Percentiles rank a stretch among this genome's conserved stretches.
These are phyloP conservation scores for Gouania willdenowi DNA, from an alignment of 2,797 vertebrate genomes.

Conservation along the genomic window DNA sequence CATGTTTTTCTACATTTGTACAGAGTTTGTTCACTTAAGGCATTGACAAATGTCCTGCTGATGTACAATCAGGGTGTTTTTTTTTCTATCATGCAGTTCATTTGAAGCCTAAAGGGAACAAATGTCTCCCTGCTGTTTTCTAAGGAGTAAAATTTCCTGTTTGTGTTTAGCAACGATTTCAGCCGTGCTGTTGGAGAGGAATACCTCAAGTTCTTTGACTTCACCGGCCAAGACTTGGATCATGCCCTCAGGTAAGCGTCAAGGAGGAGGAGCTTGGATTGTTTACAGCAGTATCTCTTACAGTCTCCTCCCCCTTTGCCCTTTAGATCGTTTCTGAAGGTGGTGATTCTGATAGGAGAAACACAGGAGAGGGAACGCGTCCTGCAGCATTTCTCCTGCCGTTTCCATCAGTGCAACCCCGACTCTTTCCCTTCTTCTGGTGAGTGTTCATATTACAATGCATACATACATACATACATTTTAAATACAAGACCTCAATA, in stretches of 20 bases:
- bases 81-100: too few relatives aligned
- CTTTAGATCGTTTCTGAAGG: constrained; percentile 81
- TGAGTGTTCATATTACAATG: too few relatives aligned
- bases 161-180: constrained; percentile 67
- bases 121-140: too few relatives aligned
- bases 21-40: too few relatives aligned
- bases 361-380: constrained; percentile 91
- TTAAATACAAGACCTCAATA: too few relatives aligned
- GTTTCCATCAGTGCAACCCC: constrained; percentile 83
- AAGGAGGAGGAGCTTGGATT: background rate
- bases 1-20: too few relatives aligned
- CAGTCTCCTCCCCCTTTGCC: too few relatives aligned
- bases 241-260: constrained; percentile 80
- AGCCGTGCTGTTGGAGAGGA: constrained; percentile 81
- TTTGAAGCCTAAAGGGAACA: too few relatives aligned
- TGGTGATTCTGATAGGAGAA: constrained; percentile 88
- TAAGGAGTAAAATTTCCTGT: too few relatives aligned
- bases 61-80: too few relatives aligned
- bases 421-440: constrained; percentile 73
- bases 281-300: background rate
- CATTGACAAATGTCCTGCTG: too few relatives aligned
- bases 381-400: constrained; percentile 82
- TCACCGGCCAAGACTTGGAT: constrained; percentile 80
- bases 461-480: too few relatives aligned
- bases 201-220: constrained; percentile 87